Evolutionary conservation across 2,113 vertebrate genomes (phyloP).

Genomic region (Probosciger aterrimus): DNA sequence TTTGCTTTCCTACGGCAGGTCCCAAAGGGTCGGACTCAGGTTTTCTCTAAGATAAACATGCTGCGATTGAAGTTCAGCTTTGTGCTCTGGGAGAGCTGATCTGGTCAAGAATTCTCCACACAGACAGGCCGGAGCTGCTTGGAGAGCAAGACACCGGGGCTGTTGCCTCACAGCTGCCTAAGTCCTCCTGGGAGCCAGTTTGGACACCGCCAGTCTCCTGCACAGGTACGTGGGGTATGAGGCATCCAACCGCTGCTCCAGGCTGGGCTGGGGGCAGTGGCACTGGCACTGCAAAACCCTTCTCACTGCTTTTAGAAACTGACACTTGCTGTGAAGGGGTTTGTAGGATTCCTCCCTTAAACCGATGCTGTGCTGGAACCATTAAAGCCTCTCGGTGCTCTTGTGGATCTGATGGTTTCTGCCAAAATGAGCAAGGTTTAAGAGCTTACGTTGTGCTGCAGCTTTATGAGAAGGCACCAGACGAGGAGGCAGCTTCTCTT

Average conservation of each 20-base stretch:
- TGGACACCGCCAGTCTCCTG: background rate
- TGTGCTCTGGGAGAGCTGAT: background rate
- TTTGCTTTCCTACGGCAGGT: conserved; percentile 30
- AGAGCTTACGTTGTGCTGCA: accelerated
- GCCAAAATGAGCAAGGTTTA: background rate
- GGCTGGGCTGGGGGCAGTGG: background rate
- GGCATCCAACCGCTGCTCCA: background rate
- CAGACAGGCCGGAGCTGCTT: background rate
- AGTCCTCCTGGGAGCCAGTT: background rate
- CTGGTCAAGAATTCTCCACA: background rate
- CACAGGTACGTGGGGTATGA: background rate
- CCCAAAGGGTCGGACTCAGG: background rate
- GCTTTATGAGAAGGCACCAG: background rate
- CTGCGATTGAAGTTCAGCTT: background rate
- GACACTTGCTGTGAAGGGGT: background rate
- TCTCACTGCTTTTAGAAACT: background rate
- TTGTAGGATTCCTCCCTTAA: background rate
- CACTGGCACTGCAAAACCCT: background rate
- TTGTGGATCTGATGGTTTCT: background rate
- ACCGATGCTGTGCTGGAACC: background rate
- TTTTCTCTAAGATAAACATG: background rate
- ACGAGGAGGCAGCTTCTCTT: background rate
- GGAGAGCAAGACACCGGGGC: accelerated
- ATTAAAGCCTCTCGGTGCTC: background rate
- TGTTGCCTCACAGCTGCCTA: background rate